Evolutionary conservation across 2,888 invertebrate genomes (phyloP), one percentile per base, ranked within the genome.

Genomic region (Steinernema carpocapsae): DNA sequence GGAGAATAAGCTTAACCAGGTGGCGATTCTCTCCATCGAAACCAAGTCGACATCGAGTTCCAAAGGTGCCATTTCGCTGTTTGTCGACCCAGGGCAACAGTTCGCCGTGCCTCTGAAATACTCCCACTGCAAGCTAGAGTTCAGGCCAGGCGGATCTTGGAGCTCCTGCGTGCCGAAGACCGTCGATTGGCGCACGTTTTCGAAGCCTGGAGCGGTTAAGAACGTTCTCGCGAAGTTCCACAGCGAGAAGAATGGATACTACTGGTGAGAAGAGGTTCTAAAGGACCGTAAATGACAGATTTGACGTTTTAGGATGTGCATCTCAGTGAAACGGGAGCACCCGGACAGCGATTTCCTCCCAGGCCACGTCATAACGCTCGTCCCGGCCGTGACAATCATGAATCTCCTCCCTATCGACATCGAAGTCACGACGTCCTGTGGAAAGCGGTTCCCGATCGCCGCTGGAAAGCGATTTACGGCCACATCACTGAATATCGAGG

Each of bases 321-420:
- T 93, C 71, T 92, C 92, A 75, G 91, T 94, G 70, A 91, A 92
- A 75, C 91, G 93, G 22, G 86, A 85, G 73, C 78, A 80, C 79
- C 94, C 64, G 17, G 64, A 64, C 3, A 64, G 7, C 17, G 64
- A 64, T 4, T 64, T 29, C 64, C 91, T 94, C 78, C 94, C 95
- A 4, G 96, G 94, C 0, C 97, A 97, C 88, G 92, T 92, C 19
- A 92, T 97, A 77, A 92, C 92, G 1, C 89, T 99, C 64, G 90
- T 94, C 81, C 93, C 96, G 32, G 94, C 94, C 0, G 90, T 97
- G 22, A 88, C 93, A 19, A 88, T 97, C 2, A 92, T 92, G 79
- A 97, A 97, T 90, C 91, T 97, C 76, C 91, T 97, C 72, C 97
- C 97, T 0, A 87, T 89, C 64, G 91, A 91, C 77, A 80, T 91